phyloP scores from a whole-genome alignment of 2,797 vertebrate genomes.

The Syndactyla subalaris region DNA sequence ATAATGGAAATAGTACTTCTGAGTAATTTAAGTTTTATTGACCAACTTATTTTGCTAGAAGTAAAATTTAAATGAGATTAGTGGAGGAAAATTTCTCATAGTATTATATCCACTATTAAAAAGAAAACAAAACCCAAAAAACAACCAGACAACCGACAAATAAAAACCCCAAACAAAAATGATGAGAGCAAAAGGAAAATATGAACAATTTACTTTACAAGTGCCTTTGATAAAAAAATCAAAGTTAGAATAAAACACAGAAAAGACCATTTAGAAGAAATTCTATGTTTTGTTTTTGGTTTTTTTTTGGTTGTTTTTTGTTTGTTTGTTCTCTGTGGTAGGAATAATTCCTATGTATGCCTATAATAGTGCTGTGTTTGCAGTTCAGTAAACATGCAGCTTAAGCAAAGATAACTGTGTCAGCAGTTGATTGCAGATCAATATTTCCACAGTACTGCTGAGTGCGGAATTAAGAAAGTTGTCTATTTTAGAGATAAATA shows the following conservation, averaged over 20 bases:
- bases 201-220: background rate
- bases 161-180: background rate
- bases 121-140: background rate
- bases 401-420: constrained; percentile 70
- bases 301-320: background rate
- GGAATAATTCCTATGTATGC: constrained; percentile 52
- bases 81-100: background rate
- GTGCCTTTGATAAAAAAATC: constrained; percentile 44
- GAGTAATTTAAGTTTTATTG: background rate
- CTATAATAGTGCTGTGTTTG: constrained; percentile 69
- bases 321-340: background rate
- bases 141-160: background rate
- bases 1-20: background rate
- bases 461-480: constrained; percentile 69
- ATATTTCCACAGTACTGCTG: constrained; percentile 69
- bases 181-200: background rate
- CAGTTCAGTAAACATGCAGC: constrained; percentile 67
- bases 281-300: too few relatives aligned
- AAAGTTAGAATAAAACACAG: constrained; percentile 28
- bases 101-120: background rate
- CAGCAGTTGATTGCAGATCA: constrained; percentile 77
- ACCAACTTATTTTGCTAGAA: background rate
- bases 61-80: constrained; percentile 44
- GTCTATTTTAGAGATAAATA: constrained; percentile 63
- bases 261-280: constrained; percentile 48